Percentiles rank a stretch among this genome's conserved stretches.
Evolutionary conservation across 2,797 vertebrate species (phyloP).

Genomic region (Odontamblyopus lacepedii): DNA sequence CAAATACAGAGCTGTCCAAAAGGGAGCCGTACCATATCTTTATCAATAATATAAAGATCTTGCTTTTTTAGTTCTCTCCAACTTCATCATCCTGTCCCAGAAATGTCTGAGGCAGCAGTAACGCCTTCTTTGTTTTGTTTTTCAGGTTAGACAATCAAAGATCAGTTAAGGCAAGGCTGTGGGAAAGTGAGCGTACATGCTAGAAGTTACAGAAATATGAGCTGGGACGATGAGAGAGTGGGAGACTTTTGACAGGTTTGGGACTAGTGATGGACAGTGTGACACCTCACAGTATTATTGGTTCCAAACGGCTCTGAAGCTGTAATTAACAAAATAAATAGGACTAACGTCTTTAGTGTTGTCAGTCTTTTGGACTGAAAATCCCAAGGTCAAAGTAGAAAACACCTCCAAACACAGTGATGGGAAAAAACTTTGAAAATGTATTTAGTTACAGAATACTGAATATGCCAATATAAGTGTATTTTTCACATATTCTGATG

Average conservation of each 20-base stretch:
- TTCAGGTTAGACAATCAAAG: conserved; percentile 10
- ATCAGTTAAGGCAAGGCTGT: conserved; percentile 13
- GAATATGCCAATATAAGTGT: too few species aligned
- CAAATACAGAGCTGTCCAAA: conserved; percentile 52
- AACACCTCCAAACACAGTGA: too few species aligned
- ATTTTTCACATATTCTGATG: too few species aligned
- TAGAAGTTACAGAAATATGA: not conserved
- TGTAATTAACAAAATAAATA: not conserved
- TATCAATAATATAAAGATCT: conserved; percentile 67
- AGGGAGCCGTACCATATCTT: conserved; percentile 54
- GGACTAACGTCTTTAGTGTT: not conserved
- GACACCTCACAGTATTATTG: too few species aligned
- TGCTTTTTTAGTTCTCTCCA: conserved; percentile 31
- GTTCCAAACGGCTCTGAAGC: not conserved
- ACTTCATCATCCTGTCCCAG: conserved; percentile 46
- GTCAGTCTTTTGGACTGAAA: not conserved
- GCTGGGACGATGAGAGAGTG: not conserved
- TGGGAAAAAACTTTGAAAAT: too few species aligned
- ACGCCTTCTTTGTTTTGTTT: conserved; percentile 20
- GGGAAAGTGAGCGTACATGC: conserved; percentile 10
- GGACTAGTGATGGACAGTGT: too few species aligned
- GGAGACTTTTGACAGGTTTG: too few species aligned
- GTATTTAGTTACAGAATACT: too few species aligned
- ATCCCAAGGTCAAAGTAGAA: too few species aligned
- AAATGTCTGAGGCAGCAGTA: conserved; percentile 45